A percentile compares a stretch with the other conserved stretches of the same genome.
Evolutionary conservation across 2,888 invertebrate species (phyloP).

Genomic region (Drosophila mercatorum): DNA sequence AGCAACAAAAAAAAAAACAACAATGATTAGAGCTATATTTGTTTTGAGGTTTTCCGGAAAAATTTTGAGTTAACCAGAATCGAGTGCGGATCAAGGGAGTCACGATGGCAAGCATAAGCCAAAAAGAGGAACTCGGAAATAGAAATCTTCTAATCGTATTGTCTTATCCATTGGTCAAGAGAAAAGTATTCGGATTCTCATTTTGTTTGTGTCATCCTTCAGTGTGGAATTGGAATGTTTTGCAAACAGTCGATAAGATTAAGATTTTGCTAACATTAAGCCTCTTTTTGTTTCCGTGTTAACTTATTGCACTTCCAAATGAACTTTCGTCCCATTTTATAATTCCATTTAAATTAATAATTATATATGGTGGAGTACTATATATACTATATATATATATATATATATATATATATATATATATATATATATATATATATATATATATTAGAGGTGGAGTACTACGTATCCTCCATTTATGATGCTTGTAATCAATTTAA

Average conservation of each 20-base stretch:
- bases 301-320: background rate
- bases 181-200: conserved; percentile 10
- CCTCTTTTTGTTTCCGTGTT: background rate
- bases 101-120: conserved; percentile 33
- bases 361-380: no score
- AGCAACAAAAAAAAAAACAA: conserved; percentile 37
- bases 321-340: background rate
- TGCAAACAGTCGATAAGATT: conserved; percentile 41
- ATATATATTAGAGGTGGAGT: no score
- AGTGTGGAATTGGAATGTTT: conserved; percentile 21
- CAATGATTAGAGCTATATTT: conserved; percentile 39
- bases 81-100: conserved; percentile 10
- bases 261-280: conserved; percentile 18
- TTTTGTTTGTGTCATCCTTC: conserved; percentile 13
- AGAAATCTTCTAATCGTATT: conserved; percentile 32
- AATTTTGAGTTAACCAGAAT: conserved; percentile 27
- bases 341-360: background rate
- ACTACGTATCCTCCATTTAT: no score
- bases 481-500: no score
- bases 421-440: no score
- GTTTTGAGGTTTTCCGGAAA: conserved; percentile 19
- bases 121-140: conserved; percentile 34
- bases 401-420: no score
- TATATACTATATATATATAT: no score
- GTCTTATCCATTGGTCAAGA: conserved; percentile 13